Conservation (phyloP, 2,797 vertebrate species). For the Centropyge bicolor region DNA sequence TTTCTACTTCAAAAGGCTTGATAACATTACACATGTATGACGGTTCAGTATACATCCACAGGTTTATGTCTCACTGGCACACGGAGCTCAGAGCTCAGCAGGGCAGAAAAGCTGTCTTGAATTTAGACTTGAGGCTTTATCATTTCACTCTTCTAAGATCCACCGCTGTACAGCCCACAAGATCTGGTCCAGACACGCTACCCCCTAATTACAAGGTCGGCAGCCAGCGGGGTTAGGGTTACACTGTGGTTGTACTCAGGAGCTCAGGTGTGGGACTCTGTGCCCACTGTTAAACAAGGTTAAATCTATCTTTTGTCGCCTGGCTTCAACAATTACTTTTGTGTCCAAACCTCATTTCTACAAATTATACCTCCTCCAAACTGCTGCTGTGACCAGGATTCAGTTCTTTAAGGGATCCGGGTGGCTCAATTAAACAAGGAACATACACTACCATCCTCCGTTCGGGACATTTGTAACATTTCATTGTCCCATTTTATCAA, state of each 20-base stretch:
- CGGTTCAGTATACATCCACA: neutral
- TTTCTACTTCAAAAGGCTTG: neutral
- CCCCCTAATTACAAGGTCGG: neutral
- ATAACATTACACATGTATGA: neutral
- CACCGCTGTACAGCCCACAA: neutral
- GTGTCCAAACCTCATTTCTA: neutral
- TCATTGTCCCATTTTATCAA: neutral
- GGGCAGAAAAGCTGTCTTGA: neutral
- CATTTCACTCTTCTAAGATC: neutral
- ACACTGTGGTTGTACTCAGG: neutral
- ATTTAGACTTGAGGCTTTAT: neutral
- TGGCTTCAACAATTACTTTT: neutral
- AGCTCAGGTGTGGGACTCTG: conserved; percentile 2
- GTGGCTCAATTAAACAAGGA: neutral
- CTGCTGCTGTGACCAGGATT: neutral
- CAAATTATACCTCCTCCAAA: neutral
- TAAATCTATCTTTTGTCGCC: neutral
- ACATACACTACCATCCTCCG: neutral
- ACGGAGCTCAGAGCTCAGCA: neutral
- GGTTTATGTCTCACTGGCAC: conserved; percentile 7
- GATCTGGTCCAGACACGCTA: neutral
- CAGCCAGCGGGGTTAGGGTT: neutral
- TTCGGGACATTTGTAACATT: neutral
- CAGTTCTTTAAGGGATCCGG: too few species aligned
- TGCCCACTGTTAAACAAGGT: neutral